Base-by-base conservation (phyloP, 2,113 vertebrate species). In the Corythornis madagascariensis region DNA sequence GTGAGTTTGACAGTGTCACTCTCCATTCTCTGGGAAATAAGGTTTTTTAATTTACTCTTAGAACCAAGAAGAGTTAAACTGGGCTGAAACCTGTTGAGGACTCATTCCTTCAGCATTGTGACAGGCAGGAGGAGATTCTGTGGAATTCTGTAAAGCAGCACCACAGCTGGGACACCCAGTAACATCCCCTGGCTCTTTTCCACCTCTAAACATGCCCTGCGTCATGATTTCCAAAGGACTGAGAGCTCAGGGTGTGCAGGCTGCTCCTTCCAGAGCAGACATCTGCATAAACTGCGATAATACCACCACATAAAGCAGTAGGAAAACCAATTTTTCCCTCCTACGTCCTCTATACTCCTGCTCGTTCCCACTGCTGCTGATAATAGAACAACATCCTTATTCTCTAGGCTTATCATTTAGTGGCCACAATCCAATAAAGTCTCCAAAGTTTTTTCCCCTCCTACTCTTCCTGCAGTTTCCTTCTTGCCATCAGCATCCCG, bases 321-420 rank as follows among this genome's bases (percentile, higher is more conserved):
- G 64, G 55, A 81, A 87, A 91, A 45, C 33, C 66, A 11, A 20
- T 63, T 91, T 81, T 76, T 4, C 56, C 74, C 53, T 90, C 81
- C 73, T 73, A 35, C 40, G 1, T 82, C 47, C 38, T 82, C 77
- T 77, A 56, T 55, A 24, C 13, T n/a, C 13, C 10, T 72, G 31
- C 71, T 83, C 16, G 18, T 86, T 92, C 70, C 45, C 53, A 61
- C 61, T 56, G 16, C 59, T 84, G 22, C 71, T 73, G 50, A 6
- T 72, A 69, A 57, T 40, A 42, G 6, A 47, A 91, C 19, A 45
- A 83, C 4, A 0, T 11, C 11, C 21, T 9, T n/a, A 7, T 35
- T 80, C 60, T 60, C 74, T 33, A 43, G 80, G 33, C 13, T 93
- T 65, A 79, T 88, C 16, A 73, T 69, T 82, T 43, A 60, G 64